Conservation (phyloP, 30 jellyfish, hydroid and myxozoan genomes). For the Hydractinia symbiolongicarpus region DNA sequence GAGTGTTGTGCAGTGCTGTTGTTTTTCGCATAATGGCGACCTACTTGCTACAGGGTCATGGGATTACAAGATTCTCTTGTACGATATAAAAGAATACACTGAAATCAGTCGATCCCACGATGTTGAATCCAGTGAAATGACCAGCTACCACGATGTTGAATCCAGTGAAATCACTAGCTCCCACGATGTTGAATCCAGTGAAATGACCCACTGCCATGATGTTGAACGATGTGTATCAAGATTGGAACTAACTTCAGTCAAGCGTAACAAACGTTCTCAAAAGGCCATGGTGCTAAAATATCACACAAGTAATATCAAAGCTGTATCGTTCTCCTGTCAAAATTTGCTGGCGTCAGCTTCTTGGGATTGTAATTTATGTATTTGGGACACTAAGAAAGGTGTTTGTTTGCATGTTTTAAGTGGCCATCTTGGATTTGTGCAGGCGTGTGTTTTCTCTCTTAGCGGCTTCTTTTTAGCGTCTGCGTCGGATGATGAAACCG, state of each 20-base stretch:
- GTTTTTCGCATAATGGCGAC: slow-evolving; percentile 57
- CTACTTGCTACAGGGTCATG: slow-evolving; percentile 65
- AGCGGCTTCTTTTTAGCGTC: slow-evolving; percentile 42
- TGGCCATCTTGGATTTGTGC: slow-evolving; percentile 57
- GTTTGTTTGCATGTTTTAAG: slow-evolving; percentile 44
- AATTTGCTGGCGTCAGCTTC: slow-evolving; percentile 61
- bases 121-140: not conserved
- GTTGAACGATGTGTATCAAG: not conserved
- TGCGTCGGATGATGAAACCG: slow-evolving; percentile 59
- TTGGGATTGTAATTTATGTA: slow-evolving; percentile 63
- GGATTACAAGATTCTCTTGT: slow-evolving; percentile 51
- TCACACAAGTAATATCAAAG: slow-evolving; percentile 53
- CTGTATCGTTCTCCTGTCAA: slow-evolving; percentile 47
- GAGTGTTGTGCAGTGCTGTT: slow-evolving; percentile 55
- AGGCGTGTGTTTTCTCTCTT: slow-evolving; percentile 51
- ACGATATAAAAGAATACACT: slow-evolving; percentile 19
- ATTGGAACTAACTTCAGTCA: not conserved
- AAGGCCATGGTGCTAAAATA: slow-evolving; percentile 28
- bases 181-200: not conserved
- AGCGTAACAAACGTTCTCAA: not conserved
- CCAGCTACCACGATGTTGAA: not conserved
- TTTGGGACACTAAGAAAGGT: slow-evolving; percentile 37
- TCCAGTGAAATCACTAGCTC: not conserved
- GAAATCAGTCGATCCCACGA: not conserved
- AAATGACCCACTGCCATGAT: too few relatives aligned